Conservation (phyloP, 2,113 vertebrate genomes). For the Oxyura jamaicensis region DNA sequence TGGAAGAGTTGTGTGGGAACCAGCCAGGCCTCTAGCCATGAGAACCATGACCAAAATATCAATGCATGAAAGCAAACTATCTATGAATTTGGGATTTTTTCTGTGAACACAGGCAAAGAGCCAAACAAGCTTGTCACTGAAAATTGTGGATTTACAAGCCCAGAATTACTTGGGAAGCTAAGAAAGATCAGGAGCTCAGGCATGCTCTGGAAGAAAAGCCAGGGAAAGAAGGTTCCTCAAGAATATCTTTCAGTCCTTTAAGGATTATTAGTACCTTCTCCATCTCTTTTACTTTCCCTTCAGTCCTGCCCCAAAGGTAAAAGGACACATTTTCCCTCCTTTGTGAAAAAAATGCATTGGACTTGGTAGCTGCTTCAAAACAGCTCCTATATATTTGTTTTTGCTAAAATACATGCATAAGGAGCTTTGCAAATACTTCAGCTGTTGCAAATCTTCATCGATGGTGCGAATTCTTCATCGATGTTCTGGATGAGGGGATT, state of each 20-base stretch:
- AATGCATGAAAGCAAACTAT: not conserved
- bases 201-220: not conserved
- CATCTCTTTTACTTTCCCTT: not conserved
- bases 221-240: not conserved
- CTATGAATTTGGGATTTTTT: not conserved
- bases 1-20: not conserved
- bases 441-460: too few relatives aligned
- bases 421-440: not conserved
- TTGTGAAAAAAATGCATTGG: not conserved
- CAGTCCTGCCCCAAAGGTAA: not conserved
- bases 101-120: not conserved
- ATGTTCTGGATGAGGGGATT: too few relatives aligned
- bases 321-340: not conserved
- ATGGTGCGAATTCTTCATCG: too few relatives aligned
- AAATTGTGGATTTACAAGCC: not conserved
- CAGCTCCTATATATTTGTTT: not conserved
- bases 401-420: not conserved
- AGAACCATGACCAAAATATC: not conserved
- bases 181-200: not conserved
- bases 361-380: not conserved
- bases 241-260: not conserved
- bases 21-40: not conserved
- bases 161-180: not conserved
- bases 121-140: not conserved
- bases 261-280: not conserved